Base-by-base conservation (phyloP, 2,888 invertebrate genomes). In the Lissocephala sabroskyi region DNA sequence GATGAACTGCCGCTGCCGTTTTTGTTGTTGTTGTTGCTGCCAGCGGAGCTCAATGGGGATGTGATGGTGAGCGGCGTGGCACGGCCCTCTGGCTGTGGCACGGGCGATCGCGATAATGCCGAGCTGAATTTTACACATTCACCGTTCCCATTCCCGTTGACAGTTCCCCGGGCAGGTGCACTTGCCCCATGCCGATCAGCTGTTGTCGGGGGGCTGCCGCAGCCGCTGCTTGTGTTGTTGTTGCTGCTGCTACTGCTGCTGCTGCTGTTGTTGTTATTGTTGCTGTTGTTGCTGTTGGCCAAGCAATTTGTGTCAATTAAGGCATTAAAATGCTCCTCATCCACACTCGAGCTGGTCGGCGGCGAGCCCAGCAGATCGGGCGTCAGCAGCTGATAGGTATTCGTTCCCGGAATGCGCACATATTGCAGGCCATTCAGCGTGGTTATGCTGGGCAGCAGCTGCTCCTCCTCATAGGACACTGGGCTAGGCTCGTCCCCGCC, bases 351-450 rank as follows among this genome's bases (percentile, higher is more conserved):
- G 46, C 61, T 66, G 19, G 23, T 23, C 23, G 23, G 23, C 10
- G 32, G 43, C 6, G 30, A 32, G 19, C 16, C 17, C 9, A 89
- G 88, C 44, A 87, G 79, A 42, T 87, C 80, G 41, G 87, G 86
- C 6, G 89, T 86, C 10, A 90, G 86, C 57, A 91, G 78, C 65
- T 91, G 90, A 71, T 90, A 91, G 2, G 88, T 86, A 78, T 89
- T 89, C 4, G 87, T 86, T 5, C 87, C 86, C 40, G 88, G 87
- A 43, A 91, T 84, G 60, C 89, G 86, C 26, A 89, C 84, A 66
- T 89, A 90, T 49, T 89, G 89, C 45, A 87, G 85, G 0, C 85
- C 85, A 59, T 84, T 83, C 2, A 85, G 67, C 9, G 79, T 84
- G 3, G 85, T 85, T n/a, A 85, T 68, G 47, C 76, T 86, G 1